Evolutionary conservation across 1,140 invertebrate species (phyloP).

Genomic region (Rhagoletis pomonella): DNA sequence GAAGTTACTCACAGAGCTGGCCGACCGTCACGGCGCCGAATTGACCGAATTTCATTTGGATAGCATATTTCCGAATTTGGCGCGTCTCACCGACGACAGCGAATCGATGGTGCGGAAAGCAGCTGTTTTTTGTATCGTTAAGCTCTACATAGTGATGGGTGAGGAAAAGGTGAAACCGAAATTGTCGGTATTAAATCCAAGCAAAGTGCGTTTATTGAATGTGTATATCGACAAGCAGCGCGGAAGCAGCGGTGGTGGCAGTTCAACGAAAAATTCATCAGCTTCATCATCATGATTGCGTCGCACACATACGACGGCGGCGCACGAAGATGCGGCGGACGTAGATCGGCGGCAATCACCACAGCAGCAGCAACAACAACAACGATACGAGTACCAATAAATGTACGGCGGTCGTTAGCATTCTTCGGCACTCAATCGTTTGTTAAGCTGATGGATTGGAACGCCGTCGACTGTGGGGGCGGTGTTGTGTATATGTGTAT

Average conservation of each 20-base stretch:
- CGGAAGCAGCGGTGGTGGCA: conserved; percentile 62
- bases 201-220: conserved; percentile 78
- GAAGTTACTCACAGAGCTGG: conserved; percentile 92
- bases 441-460: conserved; percentile 1
- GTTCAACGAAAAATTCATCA: conserved; percentile 71
- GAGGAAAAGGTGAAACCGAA: conserved; percentile 88
- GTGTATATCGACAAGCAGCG: conserved; percentile 72
- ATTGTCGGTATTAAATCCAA: conserved; percentile 85
- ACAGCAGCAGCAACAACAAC: conserved; percentile 16
- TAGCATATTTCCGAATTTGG: conserved; percentile 90
- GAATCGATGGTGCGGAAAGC: conserved; percentile 94
- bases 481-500: conserved; percentile 9
- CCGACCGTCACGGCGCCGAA: conserved; percentile 81
- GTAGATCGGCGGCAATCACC: conserved; percentile 1
- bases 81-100: conserved; percentile 90
- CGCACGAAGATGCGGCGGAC: background rate
- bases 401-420: background rate
- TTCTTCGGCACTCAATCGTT: background rate
- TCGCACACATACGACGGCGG: conserved; percentile 32
- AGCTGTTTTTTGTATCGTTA: conserved; percentile 96
- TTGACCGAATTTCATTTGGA: conserved; percentile 84
- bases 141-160: conserved; percentile 89
- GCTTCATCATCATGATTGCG: conserved; percentile 72
- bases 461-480: background rate
- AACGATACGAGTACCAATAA: background rate